These are phyloP conservation scores for Drosophila niveifrons DNA, from an alignment of 2,888 invertebrate genomes.

Conservation along the genomic window DNA sequence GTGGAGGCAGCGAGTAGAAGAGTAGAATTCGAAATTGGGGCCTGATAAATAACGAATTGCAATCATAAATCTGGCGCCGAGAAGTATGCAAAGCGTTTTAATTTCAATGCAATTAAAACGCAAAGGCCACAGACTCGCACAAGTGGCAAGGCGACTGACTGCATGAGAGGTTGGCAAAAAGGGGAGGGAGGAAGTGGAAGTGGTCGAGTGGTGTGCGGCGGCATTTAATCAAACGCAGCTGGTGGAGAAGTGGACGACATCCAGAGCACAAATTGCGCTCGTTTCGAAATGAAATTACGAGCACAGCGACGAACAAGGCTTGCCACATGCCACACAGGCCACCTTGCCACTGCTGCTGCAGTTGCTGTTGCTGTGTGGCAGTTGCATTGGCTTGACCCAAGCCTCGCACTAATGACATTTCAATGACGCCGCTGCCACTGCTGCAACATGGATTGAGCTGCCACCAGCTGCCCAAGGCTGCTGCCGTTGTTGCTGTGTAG, in stretches of 20 bases:
- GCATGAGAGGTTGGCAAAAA: too few relatives aligned
- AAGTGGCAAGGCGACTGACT: constrained; percentile 14
- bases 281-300: constrained; percentile 69
- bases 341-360: constrained; percentile 14
- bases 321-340: constrained; percentile 25
- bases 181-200: neutral
- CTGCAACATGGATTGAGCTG: constrained; percentile 22
- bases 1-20: neutral
- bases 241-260: constrained; percentile 39
- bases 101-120: constrained; percentile 74
- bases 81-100: constrained; percentile 66
- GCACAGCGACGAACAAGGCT: constrained; percentile 3
- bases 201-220: constrained; percentile 2
- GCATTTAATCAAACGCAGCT: constrained; percentile 75
- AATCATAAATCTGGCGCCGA: constrained; percentile 69
- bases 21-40: neutral
- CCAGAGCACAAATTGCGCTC: constrained; percentile 43
- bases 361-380: constrained; percentile 4
- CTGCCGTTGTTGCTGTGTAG: neutral
- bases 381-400: constrained; percentile 43
- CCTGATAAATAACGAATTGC: constrained; percentile 74
- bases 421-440: constrained; percentile 67
- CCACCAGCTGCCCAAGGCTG: too few relatives aligned
- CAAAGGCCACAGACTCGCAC: constrained; percentile 27
- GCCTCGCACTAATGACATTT: constrained; percentile 73